Evolutionary conservation across 2,113 vertebrate genomes (phyloP).

Genomic region (Hippopotamus amphibius): DNA sequence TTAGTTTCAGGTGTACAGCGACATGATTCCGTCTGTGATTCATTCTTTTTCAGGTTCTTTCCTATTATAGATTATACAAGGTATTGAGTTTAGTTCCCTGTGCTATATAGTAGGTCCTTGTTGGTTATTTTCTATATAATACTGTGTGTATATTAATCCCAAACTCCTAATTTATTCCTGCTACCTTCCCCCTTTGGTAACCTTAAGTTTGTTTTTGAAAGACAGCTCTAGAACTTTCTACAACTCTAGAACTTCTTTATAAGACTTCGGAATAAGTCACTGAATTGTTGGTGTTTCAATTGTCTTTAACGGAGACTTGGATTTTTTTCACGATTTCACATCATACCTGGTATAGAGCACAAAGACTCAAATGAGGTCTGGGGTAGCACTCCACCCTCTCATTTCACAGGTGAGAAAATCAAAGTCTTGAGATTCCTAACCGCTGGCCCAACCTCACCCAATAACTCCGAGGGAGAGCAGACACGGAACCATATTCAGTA

Average conservation of each 20-base stretch:
- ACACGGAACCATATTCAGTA: too few species aligned
- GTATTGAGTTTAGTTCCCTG: not conserved
- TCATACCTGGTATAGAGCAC: not conserved
- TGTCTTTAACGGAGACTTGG: not conserved
- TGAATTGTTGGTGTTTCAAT: not conserved
- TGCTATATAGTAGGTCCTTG: not conserved
- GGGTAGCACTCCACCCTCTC: not conserved
- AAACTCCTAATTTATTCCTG: not conserved
- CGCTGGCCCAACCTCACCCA: rapidly evolving
- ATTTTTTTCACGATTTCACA: not conserved
- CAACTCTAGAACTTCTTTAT: not conserved
- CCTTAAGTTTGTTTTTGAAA: not conserved
- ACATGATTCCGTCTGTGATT: too few species aligned
- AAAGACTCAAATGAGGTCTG: not conserved
- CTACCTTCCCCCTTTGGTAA: not conserved
- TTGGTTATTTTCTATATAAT: not conserved
- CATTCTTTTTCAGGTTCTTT: not conserved
- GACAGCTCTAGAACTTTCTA: not conserved
- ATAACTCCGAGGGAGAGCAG: not conserved
- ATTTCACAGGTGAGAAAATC: not conserved
- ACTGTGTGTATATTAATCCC: not conserved
- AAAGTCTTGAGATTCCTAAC: not conserved
- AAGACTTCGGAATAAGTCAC: not conserved
- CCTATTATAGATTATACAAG: not conserved
- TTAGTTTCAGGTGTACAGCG: too few species aligned